A percentile compares a stretch with the other conserved stretches of the same genome.
phyloP scores from a whole-genome alignment of 2,888 invertebrate species.

The Polymixis lichenea region DNA sequence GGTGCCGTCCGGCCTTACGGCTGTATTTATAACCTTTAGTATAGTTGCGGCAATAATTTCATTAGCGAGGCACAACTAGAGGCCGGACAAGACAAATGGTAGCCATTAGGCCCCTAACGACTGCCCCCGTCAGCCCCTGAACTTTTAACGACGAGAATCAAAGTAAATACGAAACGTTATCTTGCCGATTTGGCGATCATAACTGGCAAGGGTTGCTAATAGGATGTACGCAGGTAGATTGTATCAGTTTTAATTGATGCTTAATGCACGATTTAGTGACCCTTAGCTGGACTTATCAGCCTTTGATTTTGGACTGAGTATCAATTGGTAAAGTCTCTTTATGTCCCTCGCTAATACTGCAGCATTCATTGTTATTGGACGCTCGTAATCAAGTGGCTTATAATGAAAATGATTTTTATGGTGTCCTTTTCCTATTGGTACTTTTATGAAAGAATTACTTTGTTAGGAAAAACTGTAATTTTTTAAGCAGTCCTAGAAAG shows the following conservation, averaged over 20 bases:
- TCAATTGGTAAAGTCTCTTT: constrained; percentile 50
- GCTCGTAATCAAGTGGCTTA: background rate
- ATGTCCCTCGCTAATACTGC: constrained; percentile 1
- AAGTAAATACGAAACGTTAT: constrained; percentile 90
- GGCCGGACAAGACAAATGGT: constrained; percentile 91
- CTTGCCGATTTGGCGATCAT: constrained; percentile 90
- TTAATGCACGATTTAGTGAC: constrained; percentile 69
- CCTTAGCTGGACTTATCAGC: constrained; percentile 61
- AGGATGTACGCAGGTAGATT: constrained; percentile 81
- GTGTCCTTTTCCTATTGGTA: background rate
- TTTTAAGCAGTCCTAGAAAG: too few relatives aligned
- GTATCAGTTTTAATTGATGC: constrained; percentile 76
- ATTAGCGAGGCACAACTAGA: constrained; percentile 90
- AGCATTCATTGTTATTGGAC: constrained; percentile 17
- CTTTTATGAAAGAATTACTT: background rate
- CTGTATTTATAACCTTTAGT: constrained; percentile 90
- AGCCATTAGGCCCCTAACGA: constrained; percentile 90
- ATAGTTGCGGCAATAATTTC: constrained; percentile 91
- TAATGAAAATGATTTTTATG: background rate
- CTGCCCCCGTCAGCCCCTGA: constrained; percentile 87
- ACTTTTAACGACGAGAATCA: constrained; percentile 91
- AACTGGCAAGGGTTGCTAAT: constrained; percentile 87
- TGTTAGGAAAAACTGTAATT: background rate
- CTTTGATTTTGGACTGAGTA: constrained; percentile 52
- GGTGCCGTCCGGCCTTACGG: constrained; percentile 88